Base-by-base conservation (phyloP, 1,140 invertebrate species). In the Galleria mellonella region DNA sequence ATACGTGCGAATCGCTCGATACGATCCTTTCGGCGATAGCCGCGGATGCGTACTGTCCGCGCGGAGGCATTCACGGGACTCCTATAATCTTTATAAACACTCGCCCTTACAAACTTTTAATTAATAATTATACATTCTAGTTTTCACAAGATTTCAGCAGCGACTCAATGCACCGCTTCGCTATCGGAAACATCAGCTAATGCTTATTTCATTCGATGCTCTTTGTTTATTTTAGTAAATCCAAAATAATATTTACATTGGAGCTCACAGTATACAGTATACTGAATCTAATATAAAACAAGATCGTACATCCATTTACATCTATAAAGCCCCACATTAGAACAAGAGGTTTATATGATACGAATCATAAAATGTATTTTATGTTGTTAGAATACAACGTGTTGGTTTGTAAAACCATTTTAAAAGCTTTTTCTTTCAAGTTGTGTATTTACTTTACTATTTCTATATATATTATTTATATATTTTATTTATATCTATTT, bases 61-160 rank as follows among this genome's bases (percentile, higher is more conserved):
- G 0, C 12, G 35, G 35, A 37, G 35, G 15, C 35, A 17, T 4
- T 11, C 17, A 17, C 35, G 2, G 9, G 3, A 37, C 35, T 37
- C 17, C 13, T 14, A 2, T 4, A 7, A 15, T 17, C 35, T 37
- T 37, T 13, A 11, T 12, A 32, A n/a, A 31, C 17, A 54, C 32
- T 41, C 74, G 65, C 67, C 71, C 71, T 76, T 78, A 73, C 28
- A 48, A 51, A 60, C 58, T 72, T 70, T 71, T 78, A 77, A 79
- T 82, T 70, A 75, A 56, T 63, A 73, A 68, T 77, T 65, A 72
- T 54, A 68, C 58, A 45, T 71, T 73, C 77, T 79, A 79, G 77
- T 79, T 78, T 72, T 10, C 54, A 72, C 75, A 60, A 71, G 77
- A 82, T 79, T 65, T 58, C 60, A 70, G 47, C 77, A 71, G 78